phyloP scores from a whole-genome alignment of 2,113 vertebrate genomes.

The Thinocorus orbignyianus region DNA sequence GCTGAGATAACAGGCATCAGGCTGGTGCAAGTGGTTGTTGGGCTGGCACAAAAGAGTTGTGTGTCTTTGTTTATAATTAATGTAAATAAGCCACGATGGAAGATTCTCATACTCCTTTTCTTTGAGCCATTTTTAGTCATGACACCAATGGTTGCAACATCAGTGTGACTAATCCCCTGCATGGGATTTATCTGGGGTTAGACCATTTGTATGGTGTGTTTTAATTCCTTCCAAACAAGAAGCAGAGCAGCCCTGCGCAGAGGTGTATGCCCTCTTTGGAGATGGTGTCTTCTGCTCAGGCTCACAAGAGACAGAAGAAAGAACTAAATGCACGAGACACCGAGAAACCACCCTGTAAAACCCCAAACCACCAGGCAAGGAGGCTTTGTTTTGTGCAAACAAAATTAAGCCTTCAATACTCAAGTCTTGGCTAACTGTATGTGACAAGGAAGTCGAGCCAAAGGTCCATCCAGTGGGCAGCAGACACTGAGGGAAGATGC shows the following conservation, averaged over 20 bases:
- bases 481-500: background rate
- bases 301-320: background rate
- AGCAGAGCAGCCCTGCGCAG: background rate
- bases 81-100: background rate
- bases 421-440: background rate
- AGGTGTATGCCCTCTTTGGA: background rate
- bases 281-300: background rate
- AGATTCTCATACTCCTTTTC: background rate
- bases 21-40: background rate
- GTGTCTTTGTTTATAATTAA: background rate
- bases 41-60: background rate
- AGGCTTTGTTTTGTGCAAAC: background rate
- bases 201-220: background rate
- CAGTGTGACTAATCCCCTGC: background rate
- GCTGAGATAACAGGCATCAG: background rate
- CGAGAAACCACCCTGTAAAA: background rate
- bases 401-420: background rate
- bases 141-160: constrained; percentile 22
- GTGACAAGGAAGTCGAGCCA: background rate
- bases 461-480: background rate
- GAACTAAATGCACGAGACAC: background rate
- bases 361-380: background rate
- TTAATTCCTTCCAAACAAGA: constrained; percentile 25
- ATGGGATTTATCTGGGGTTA: background rate
- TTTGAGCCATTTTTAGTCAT: background rate